phyloP scores from a whole-genome alignment of 2,888 invertebrate genomes.

The Lasius fuliginosus region DNA sequence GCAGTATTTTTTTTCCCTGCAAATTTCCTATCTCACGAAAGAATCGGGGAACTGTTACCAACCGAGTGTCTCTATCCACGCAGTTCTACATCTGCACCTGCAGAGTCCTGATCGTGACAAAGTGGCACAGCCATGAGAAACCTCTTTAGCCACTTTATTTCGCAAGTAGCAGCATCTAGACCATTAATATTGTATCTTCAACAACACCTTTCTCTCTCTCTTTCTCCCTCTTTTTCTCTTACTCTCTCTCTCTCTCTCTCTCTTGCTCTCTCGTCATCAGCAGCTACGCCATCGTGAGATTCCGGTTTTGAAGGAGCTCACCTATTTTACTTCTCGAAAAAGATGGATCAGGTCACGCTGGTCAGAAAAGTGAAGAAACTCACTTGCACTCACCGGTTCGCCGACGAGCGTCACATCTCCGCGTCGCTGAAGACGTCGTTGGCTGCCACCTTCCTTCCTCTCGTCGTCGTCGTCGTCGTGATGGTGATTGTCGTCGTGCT shows the following conservation, averaged over 20 bases:
- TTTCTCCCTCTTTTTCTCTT: slow-evolving; percentile 10
- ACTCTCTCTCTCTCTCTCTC: neutral
- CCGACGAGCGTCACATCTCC: slow-evolving; percentile 74
- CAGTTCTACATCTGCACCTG: slow-evolving; percentile 5
- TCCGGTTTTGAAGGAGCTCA: neutral
- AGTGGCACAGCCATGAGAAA: slow-evolving; percentile 1
- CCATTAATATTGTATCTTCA: slow-evolving; percentile 34
- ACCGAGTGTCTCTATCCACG: slow-evolving; percentile 23
- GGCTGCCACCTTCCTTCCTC: neutral
- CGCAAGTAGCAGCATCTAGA: slow-evolving; percentile 25
- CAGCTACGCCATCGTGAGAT: slow-evolving; percentile 33
- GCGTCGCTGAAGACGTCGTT: slow-evolving; percentile 20
- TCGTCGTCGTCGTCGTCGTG: slow-evolving; percentile 51
- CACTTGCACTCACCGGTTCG: slow-evolving; percentile 72
- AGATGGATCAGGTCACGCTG: neutral
- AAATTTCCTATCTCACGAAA: slow-evolving; percentile 18
- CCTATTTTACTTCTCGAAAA: neutral
- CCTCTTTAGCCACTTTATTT: neutral
- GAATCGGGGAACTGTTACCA: slow-evolving; percentile 40
- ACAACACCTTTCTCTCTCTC: slow-evolving; percentile 35
- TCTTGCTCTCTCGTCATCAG: neutral
- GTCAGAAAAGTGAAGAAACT: slow-evolving; percentile 5
- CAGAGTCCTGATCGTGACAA: neutral
- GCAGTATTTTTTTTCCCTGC: slow-evolving; percentile 1
- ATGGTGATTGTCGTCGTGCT: slow-evolving; percentile 33